These are phyloP conservation scores for Zoanthus solanderi DNA, from an alignment of 92 coral and sea anemone genomes.

Conservation along the genomic window DNA sequence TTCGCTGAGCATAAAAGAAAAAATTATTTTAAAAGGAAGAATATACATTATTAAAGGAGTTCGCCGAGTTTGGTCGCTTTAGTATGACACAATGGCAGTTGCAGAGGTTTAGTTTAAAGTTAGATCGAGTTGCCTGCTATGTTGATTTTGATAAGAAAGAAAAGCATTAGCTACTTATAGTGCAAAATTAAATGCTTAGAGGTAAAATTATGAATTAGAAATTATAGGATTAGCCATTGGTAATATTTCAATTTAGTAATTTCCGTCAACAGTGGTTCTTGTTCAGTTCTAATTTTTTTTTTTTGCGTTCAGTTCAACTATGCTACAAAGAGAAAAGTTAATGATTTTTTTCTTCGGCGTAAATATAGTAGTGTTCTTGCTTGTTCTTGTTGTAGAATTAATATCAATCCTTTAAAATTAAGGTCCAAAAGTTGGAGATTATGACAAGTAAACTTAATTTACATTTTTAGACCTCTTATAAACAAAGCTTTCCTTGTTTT, in stretches of 20 bases:
- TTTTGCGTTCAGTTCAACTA: not conserved
- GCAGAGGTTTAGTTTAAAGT: not conserved
- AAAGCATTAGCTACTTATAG: not conserved
- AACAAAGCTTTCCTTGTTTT: not conserved
- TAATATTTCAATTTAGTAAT: not conserved
- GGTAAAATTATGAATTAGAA: slow-evolving; percentile 6
- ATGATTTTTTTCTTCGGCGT: not conserved
- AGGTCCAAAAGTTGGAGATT: slow-evolving; percentile 6
- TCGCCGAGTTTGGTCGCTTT: not conserved
- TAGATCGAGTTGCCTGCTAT: not conserved
- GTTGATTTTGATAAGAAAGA: not conserved
- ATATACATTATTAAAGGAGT: slow-evolving; percentile 33
- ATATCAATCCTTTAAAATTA: too few relatives aligned
- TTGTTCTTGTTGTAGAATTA: not conserved
- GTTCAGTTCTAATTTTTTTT: not conserved
- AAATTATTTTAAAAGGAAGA: not conserved
- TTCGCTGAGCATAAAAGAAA: slow-evolving; percentile 7
- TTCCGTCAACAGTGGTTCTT: slow-evolving; percentile 29
- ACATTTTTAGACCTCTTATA: not conserved
- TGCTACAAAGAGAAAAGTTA: not conserved
- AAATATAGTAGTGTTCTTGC: not conserved
- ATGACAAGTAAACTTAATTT: not conserved
- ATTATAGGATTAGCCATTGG: slow-evolving; percentile 6
- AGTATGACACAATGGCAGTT: not conserved
- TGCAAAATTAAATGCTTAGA: not conserved